Evolutionary conservation across 2,113 vertebrate genomes (phyloP), one percentile per base, ranked within the genome.

Genomic region (Pontoporia blainvillei): DNA sequence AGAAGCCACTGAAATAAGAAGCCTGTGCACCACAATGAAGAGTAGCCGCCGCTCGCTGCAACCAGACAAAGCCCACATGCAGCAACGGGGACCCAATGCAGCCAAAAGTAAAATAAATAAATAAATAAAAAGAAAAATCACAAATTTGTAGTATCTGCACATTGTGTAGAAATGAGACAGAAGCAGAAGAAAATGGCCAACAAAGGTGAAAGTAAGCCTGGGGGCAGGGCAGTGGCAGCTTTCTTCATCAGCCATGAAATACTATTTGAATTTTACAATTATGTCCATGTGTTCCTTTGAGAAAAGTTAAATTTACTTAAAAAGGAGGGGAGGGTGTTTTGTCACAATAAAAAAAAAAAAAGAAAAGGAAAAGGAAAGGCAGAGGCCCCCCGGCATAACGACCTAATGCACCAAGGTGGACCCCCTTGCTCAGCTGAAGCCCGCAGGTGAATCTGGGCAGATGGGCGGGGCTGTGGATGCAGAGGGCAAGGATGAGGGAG

Each of bases 71-170:
- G 52, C 52, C 15, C 15, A 5, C 49, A 5, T 52, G 49, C 49
- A 52, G 49, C 49, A 52, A 52, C 49, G 15, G 17, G 49, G 49
- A 52, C 52, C 52, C 52, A 52, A 52, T 5, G 52, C 52, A 52
- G 52, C 52, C 52, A 52, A 17, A 52, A 52, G 15, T 52, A 52
- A 52, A 52, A 52, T 17, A 52, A 52, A 52, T 17, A 52, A 52
- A 52, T 14, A 5, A 52, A n/a, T n/a, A n/a, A 69, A 11, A 2
- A 36, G 59, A 57, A 91, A 54, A 41, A 3, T 27, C 49, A 0
- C 0, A 0, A 4, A 25, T 52, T 21, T 54, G 52, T 8, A 23
- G 57, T 14, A 4, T 17, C 10, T 29, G 64, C 1, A 0, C 9
- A 0, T 44, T 20, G 7, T 1, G 21, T 11, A 13, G 71, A 18